phyloP scores from a whole-genome alignment of 2,797 vertebrate genomes.

The Eospalax fontanierii region DNA sequence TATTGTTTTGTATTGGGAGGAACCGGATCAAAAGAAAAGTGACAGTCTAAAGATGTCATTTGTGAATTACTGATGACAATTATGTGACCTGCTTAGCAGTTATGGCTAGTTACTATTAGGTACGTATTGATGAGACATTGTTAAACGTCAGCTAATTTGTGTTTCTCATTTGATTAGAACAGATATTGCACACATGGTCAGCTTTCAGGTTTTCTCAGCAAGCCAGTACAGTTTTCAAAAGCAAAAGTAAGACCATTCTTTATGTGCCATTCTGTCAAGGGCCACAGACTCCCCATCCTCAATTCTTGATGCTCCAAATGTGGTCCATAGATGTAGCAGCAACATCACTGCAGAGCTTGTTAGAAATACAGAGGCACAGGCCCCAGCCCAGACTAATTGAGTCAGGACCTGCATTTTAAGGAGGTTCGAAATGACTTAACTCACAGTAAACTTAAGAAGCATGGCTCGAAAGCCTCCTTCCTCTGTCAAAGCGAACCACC shows the following conservation, averaged over 20 bases:
- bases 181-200: not conserved
- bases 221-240: slow-evolving; percentile 11
- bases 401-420: not conserved
- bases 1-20: not conserved
- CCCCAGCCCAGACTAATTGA: not conserved
- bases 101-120: not conserved
- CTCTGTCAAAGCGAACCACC: not conserved
- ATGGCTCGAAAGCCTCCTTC: not conserved
- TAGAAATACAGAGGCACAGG: not conserved
- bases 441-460: not conserved
- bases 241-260: not conserved
- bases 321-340: not conserved
- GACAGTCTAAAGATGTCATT: not conserved
- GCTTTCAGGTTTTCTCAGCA: not conserved
- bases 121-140: not conserved
- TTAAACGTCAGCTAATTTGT: not conserved
- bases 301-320: not conserved
- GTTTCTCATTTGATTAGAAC: slow-evolving; percentile 11
- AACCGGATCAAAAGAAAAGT: not conserved
- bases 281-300: not conserved
- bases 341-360: not conserved
- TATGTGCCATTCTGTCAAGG: not conserved
- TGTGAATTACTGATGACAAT: slow-evolving; percentile 30
- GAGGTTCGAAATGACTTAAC: not conserved
- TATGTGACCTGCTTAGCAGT: not conserved